Percentiles rank a stretch among this genome's conserved stretches.
Evolutionary conservation across 2,797 vertebrate genomes (phyloP).

Genomic region (Micromesistius poutassou): DNA sequence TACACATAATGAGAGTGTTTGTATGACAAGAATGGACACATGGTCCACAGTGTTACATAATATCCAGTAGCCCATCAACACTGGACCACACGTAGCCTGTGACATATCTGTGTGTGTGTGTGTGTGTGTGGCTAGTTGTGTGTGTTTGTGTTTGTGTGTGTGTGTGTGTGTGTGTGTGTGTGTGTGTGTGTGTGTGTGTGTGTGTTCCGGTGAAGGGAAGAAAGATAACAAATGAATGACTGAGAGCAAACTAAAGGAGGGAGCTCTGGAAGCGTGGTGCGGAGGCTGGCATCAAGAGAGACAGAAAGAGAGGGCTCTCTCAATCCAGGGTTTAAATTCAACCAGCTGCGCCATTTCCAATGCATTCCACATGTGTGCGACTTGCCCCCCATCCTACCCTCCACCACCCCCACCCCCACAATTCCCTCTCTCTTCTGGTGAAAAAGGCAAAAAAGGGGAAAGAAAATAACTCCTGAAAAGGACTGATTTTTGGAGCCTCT

Average conservation of each 20-base stretch:
- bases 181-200: slow-evolving; percentile 10
- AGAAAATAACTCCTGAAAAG: background rate
- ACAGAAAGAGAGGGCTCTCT: background rate
- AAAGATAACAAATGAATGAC: background rate
- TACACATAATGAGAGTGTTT: background rate
- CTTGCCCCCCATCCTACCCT: slow-evolving; percentile 55
- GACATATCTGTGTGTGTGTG: slow-evolving; percentile 2
- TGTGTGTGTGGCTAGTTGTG: slow-evolving; percentile 1
- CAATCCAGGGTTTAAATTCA: slow-evolving; percentile 41
- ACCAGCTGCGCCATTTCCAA: slow-evolving; percentile 49
- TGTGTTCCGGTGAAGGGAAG: background rate
- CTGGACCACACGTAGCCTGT: slow-evolving; percentile 3
- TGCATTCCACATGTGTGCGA: slow-evolving; percentile 66
- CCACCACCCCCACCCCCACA: background rate
- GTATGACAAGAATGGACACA: background rate
- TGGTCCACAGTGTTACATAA: slow-evolving; percentile 15
- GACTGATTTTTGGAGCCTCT: slow-evolving; percentile 22
- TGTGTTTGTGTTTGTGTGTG: background rate
- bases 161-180: slow-evolving; percentile 9
- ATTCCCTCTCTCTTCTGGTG: background rate
- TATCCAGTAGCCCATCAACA: slow-evolving; percentile 11
- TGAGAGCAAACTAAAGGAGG: background rate
- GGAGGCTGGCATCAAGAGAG: background rate
- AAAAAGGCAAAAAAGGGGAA: background rate
- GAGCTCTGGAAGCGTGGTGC: background rate